phyloP scores from a whole-genome alignment of 1,140 invertebrate genomes.

The Tribolium madens region DNA sequence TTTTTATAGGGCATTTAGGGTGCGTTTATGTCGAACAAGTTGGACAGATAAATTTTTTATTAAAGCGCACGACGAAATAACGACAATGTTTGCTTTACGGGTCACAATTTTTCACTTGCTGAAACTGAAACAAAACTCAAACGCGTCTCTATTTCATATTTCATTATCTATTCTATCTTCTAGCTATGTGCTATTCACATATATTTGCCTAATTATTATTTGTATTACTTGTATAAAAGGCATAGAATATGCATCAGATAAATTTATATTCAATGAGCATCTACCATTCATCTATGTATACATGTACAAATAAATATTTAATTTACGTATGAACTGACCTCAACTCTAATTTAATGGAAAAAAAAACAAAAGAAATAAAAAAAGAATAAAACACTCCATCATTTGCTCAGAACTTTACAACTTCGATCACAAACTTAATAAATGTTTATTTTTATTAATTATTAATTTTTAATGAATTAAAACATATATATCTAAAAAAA shows the following conservation, averaged over 20 bases:
- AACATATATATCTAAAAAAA: too few species aligned
- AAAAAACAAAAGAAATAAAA: neutral
- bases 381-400: too few species aligned
- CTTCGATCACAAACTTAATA: too few species aligned
- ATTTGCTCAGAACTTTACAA: too few species aligned
- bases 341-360: neutral
- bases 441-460: too few species aligned
- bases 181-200: neutral
- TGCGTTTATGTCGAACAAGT: conserved; percentile 31
- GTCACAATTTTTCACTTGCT: conserved; percentile 9
- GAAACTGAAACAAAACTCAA: neutral
- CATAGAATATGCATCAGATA: neutral
- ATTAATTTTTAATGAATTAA: too few species aligned
- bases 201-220: conserved; percentile 1
- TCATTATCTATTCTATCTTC: conserved; percentile 5
- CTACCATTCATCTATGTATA: neutral
- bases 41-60: conserved; percentile 34
- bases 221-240: neutral
- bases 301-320: neutral
- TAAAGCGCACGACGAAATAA: conserved; percentile 20
- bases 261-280: neutral
- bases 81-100: conserved; percentile 22
- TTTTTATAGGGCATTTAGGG: conserved; percentile 30
- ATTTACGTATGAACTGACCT: neutral
- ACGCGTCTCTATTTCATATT: conserved; percentile 1